Evolutionary conservation across 2,888 invertebrate genomes (phyloP).

Genomic region (Eristalis pertinax): DNA sequence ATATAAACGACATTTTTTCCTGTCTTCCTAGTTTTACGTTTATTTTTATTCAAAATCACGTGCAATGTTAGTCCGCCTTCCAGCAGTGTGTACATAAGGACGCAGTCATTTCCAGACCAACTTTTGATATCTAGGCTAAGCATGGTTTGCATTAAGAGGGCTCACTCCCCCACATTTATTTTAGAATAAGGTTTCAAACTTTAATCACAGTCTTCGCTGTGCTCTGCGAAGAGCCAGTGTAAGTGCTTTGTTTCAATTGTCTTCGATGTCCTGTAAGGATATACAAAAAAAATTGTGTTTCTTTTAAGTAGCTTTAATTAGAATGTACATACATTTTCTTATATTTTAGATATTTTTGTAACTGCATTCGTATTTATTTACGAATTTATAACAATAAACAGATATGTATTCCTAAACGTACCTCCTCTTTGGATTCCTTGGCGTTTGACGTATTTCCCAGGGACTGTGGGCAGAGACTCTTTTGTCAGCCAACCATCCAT

Average conservation of each 20-base stretch:
- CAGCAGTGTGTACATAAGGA: conserved; percentile 21
- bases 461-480: too few species aligned
- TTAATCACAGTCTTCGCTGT: background rate
- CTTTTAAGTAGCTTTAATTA: conserved; percentile 39
- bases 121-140: background rate
- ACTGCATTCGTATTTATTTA: background rate
- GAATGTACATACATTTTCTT: background rate
- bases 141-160: conserved; percentile 1
- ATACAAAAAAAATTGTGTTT: background rate
- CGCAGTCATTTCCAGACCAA: conserved; percentile 17
- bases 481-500: too few species aligned
- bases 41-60: conserved; percentile 24
- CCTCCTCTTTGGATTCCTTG: background rate
- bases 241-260: conserved; percentile 23
- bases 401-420: background rate
- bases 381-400: background rate
- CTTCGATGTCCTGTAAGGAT: conserved; percentile 62
- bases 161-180: background rate
- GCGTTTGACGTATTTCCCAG: too few species aligned
- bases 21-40: background rate
- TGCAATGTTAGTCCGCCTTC: conserved; percentile 47
- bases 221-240: background rate
- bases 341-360: background rate
- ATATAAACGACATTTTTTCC: background rate
- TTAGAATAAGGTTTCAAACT: background rate